phyloP scores from a whole-genome alignment of 1,140 invertebrate species.

The Euglossa dilemma region DNA sequence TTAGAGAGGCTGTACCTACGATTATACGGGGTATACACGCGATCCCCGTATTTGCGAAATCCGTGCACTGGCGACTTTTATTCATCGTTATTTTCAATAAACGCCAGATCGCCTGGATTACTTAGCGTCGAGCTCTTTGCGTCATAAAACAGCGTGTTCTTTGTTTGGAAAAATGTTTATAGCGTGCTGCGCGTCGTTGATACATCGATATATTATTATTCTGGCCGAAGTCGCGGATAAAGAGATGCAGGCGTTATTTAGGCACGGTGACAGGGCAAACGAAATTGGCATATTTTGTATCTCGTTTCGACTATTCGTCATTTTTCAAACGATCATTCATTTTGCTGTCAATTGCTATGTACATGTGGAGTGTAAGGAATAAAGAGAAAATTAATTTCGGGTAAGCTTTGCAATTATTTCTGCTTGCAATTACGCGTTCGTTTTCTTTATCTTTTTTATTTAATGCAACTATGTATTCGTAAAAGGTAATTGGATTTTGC shows the following conservation, averaged over 20 bases:
- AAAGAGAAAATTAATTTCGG: too few species aligned
- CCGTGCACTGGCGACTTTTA: not conserved
- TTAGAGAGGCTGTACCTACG: slow-evolving; percentile 49
- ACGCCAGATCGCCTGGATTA: not conserved
- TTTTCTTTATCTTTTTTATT: too few species aligned
- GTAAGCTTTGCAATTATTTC: too few species aligned
- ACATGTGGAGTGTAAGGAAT: too few species aligned
- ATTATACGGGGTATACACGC: slow-evolving; percentile 33
- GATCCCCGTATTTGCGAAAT: slow-evolving; percentile 29
- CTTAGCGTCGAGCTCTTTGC: not conserved
- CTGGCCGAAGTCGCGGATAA: too few species aligned
- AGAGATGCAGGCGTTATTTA: not conserved
- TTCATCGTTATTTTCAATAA: not conserved
- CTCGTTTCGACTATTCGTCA: not conserved
- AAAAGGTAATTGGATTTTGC: too few species aligned
- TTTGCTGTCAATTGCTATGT: not conserved
- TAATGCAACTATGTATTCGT: too few species aligned
- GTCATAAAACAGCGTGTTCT: not conserved
- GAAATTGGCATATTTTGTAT: not conserved
- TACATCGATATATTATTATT: not conserved
- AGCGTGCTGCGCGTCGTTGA: not conserved
- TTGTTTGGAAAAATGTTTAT: not conserved
- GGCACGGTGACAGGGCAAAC: not conserved
- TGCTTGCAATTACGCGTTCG: too few species aligned
- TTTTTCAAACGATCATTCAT: not conserved